Evolutionary conservation across 2,113 vertebrate genomes (phyloP), one percentile per base, ranked within the genome.

Genomic region (Hypanus sabinus): DNA sequence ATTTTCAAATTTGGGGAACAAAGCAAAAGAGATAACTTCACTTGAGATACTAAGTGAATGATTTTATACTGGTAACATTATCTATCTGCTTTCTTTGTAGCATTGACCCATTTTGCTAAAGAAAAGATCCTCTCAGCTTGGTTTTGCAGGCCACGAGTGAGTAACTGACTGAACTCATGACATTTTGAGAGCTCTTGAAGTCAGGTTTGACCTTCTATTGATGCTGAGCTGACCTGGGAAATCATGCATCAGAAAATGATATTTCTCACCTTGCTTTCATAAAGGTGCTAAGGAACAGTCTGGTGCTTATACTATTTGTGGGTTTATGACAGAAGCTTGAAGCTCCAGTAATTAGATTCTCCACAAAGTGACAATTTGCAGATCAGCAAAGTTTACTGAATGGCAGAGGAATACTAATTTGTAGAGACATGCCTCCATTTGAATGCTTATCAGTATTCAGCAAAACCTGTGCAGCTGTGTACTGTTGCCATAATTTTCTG

Each of bases 371-470:
- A 93, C 91, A 93, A 93, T 93, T 93, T 93, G 91, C 91, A 93
- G 91, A 93, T 93, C 91, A 93, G 91, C 91, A 93, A 93, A 93
- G 91, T 93, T 93, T 93, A 93, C 68, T 73, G 70, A 93, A 93
- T 73, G 71, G 70, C 91, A 93, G 33, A 73, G 91, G 65, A 93
- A 71, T 93, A 73, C 91, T 93, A 93, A 93, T 93, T 73, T 93
- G 33, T 55, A 55, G 68, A 93, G 65, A 93, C 91, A 93, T 93
- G 70, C 60, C 91, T 93, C 36, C 70, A 93, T 93, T 93, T 93
- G 91, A 93, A 93, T 75, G 70, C 91, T 93, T 73, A 93, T 93
- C 91, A 93, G 91, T 93, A 93, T 93, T 93, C 91, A 93, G 70
- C 90, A 93, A 93, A 93, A 93, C 24, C 68, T 93, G 91, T 73